Base-by-base conservation (phyloP, 1,140 invertebrate species). In the Acromyrmex charruanus region DNA sequence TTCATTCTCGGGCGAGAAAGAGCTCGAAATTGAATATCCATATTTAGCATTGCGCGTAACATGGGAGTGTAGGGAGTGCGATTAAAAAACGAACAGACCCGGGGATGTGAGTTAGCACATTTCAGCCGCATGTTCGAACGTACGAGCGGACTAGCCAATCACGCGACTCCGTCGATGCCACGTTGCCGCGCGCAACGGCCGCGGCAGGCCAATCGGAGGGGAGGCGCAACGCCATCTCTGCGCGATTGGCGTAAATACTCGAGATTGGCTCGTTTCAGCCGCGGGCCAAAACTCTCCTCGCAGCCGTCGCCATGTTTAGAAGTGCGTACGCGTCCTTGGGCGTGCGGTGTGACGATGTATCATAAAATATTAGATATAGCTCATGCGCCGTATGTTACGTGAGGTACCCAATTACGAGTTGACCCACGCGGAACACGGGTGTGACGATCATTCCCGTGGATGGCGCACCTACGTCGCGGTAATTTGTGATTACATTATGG, bases 401-500 rank as follows among this genome's bases (percentile, higher is more conserved):
- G 95, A 94, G 93, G 93, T 96, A 96, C 91, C 94, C 93, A 95
- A 95, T 95, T 95, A 86, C 93, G 85, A 92, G 92, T 93, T 90
- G 92, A 94, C 82, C 89, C 90, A 92, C 88, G 93, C 91, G 87
- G 90, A 94, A 91, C 74, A 91, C 93, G 93, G 85, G 91, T 91
- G 91, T 95, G 89, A 91, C 93, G 90, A 93, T 96, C 94, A 95
- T 94, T 94, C 87, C 84, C 88, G 92, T 94, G 95, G 96, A 96
- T 96, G 96, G 94, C 94, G 89, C 86, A 92, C 89, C 93, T 94
- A 93, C 94, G 92, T 93, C 89, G 93, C 92, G 92, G 94, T 95
- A 96, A 95, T 96, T 96, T 95, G 95, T 95, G 96, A 96, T 96
- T 96, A 96, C 95, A 95, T 95, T 95, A 96, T 96, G 96, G 96